Evolutionary conservation across 2,888 invertebrate species (phyloP), one percentile per base, ranked within the genome.

Genomic region (Chymomyza procnemis): DNA sequence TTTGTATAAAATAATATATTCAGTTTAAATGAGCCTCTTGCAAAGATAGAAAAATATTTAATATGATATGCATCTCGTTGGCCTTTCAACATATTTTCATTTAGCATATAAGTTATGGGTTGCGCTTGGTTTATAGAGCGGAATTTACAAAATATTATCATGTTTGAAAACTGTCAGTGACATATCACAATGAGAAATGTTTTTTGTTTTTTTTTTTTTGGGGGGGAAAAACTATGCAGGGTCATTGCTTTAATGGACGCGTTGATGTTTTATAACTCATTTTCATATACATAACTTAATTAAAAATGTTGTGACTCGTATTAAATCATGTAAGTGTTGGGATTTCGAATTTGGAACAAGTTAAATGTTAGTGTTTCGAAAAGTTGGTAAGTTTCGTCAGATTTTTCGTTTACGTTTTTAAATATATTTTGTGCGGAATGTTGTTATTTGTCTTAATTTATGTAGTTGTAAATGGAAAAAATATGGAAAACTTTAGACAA

Each of bases 41-140:
- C 84, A 79, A 73, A n/a, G n/a, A n/a, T n/a, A 76, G 84, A 81
- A 86, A 80, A 76, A 76, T 84, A 69, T 55, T 66, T 19, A 61
- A 30, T 47, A 71, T 67, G 86, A 81, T 81, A 79, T 69, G 76
- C 62, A 84, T 81, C 85, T 18, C 19, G 22, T 54, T 54, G 6
- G 54, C 54, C 19, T 54, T 54, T 50, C 34, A 41, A 41, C 34
- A 41, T 41, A 41, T 41, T 41, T 41, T 41, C 3, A 41, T 41
- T 41, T 41, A 41, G 34, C 34, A 41, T 41, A 41, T 41, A 41
- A 41, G 34, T 41, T 41, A 41, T 41, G 34, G 34, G 34, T 41
- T 41, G 34, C 34, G 34, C 34, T 41, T 41, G 34, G 34, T 41
- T 41, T 41, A 41, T 41, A 12, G 34, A 12, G 34, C 34, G 34